phyloP scores from a whole-genome alignment of 2,113 vertebrate species.

The Brevimyrus niger region DNA sequence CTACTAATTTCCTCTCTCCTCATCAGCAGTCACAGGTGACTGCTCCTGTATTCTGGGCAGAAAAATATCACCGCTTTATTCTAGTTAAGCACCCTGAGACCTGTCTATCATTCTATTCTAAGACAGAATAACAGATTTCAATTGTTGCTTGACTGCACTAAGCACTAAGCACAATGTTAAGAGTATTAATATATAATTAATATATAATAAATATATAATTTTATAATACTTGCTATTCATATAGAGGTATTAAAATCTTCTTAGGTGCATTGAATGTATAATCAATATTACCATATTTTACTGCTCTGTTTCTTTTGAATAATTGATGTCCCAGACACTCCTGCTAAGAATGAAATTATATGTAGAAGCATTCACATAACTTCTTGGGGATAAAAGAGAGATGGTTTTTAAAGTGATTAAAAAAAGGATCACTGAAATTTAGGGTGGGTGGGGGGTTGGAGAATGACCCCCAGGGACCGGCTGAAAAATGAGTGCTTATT shows the following conservation, averaged over 20 bases:
- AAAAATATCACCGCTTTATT: background rate
- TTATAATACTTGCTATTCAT: slow-evolving; percentile 16
- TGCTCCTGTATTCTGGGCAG: slow-evolving; percentile 4
- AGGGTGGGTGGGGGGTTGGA: slow-evolving; percentile 17
- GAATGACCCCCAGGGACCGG: slow-evolving; percentile 24
- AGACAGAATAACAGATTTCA: slow-evolving; percentile 12
- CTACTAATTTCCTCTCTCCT: background rate
- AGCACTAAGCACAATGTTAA: slow-evolving; percentile 24
- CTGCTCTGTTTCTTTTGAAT: slow-evolving; percentile 38
- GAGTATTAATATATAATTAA: slow-evolving; percentile 14
- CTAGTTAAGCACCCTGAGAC: background rate
- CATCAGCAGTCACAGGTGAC: background rate
- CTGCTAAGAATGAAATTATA: slow-evolving; percentile 37
- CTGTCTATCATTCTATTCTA: background rate
- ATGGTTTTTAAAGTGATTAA: slow-evolving; percentile 29
- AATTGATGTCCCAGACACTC: slow-evolving; percentile 39
- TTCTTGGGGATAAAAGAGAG: slow-evolving; percentile 39
- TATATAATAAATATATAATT: slow-evolving; percentile 11
- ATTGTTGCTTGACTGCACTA: background rate
- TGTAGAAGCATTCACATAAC: slow-evolving; percentile 36
- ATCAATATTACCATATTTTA: slow-evolving; percentile 45
- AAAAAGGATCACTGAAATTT: slow-evolving; percentile 37
- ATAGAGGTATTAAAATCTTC: slow-evolving; percentile 33
- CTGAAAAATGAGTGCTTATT: slow-evolving; percentile 29
- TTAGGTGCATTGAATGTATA: slow-evolving; percentile 33